These are phyloP conservation scores for Melanaphis sacchari DNA, from an alignment of 1,140 invertebrate species.

Conservation along the genomic window DNA sequence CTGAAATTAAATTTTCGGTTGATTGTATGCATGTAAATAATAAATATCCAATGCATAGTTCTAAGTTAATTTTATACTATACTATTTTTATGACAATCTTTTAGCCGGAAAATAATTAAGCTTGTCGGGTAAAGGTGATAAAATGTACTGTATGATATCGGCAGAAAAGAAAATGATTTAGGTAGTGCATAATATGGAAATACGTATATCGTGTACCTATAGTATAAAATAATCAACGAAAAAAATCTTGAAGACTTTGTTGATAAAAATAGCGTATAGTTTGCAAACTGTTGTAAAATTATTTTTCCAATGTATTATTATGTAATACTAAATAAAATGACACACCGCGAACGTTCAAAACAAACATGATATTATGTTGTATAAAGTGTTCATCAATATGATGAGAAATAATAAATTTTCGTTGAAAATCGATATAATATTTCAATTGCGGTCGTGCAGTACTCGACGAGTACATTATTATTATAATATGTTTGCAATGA, in stretches of 20 bases:
- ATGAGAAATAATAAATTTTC: neutral
- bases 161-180: neutral
- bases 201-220: neutral
- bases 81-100: neutral
- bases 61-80: neutral
- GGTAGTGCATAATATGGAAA: neutral
- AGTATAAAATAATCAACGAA: neutral
- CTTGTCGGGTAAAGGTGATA: neutral
- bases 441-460: neutral
- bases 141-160: neutral
- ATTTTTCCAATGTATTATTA: no score
- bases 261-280: neutral
- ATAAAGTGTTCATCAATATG: neutral
- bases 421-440: neutral
- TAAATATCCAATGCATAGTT: neutral
- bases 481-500: neutral
- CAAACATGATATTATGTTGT: neutral
- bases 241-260: neutral
- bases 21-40: neutral
- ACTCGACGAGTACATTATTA: neutral
- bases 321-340: no score
- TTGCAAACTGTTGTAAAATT: no score
- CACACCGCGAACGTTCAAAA: neutral
- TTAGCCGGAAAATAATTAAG: neutral
- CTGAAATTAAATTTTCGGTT: neutral